Evolutionary conservation across 2,113 vertebrate species (phyloP), one percentile per base, ranked within the genome.

Genomic region (Apodemus speciosus): DNA sequence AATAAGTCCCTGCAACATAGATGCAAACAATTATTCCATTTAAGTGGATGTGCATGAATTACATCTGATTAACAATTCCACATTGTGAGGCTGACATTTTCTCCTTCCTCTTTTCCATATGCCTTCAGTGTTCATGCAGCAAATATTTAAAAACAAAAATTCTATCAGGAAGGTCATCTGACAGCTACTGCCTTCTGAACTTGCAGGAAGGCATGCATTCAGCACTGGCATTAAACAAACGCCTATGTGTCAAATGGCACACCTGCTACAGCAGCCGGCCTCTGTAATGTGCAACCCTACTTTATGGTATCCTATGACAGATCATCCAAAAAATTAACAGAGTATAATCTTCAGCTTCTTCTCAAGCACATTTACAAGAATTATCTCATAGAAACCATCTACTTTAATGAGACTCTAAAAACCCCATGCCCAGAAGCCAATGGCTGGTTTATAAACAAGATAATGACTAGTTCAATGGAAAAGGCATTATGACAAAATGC

Each of bases 381-480:
- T 89, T 92, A 93, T 53, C 94, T 94, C 97, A 83, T 89, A 94
- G 91, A 96, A 32, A 95, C 94, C 94, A 97, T 94, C 93, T 90
- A 91, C 96, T 97, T 89, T 93, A 94, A 95, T 81, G 71, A 94
- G 95, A 89, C 93, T 95, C 68, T 85, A 51, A 92, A 97, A 97
- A 96, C 88, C 90, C 84, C 80, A 94, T 96, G 91, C 89, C 96
- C 90, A 97, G 89, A 97, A 97, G 94, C 93, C 95, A 97, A 94
- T 94, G 95, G 91, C 94, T 94, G 30, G 92, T 94, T 96, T 94
- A 88, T 92, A 94, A 94, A 84, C 72, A 95, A 94, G 94, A 95
- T 96, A 97, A 97, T 97, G 91, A 97, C 91, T 92, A 93, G 95
- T 95, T 96, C 93, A 95, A 90, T 91, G 95, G 89, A 97, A 97